Base-by-base conservation (phyloP, 2,888 invertebrate genomes). In the Pyrocoelia pectoralis region DNA sequence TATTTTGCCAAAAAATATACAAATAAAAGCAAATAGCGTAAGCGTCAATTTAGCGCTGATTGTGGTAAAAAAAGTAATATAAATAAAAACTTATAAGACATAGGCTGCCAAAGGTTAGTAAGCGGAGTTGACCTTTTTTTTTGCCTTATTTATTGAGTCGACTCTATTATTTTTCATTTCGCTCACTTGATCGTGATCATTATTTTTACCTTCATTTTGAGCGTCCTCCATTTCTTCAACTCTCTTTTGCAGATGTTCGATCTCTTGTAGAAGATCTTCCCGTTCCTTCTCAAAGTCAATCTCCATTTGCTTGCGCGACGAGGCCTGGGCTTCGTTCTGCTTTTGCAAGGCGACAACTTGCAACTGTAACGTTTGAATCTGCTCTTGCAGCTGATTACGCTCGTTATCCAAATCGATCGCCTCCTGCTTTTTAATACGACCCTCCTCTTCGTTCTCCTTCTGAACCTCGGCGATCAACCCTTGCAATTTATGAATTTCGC, bases 321-420 rank as follows among this genome's bases (percentile, higher is more conserved):
- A 46, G 9, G 46, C 46, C 8, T 18, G 13, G 10, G 17, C 17
- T 17, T 46, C 46, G 6, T 10, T 46, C 15, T 46, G 46, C 8
- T 46, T 46, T 10, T 46, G 46, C 17, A 46, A 46, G 1, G 4
- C 17, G 10, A 46, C 43, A 14, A 61, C 29, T 43, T 61, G 24
- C 1, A 28, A 28, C 9, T 52, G 55, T 13, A 61, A 18, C 12
- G 38, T 61, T n/a, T 56, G 55, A 0, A 55, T 55, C 28, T 55
- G 50, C 14, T 61, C 55, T 18, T 55, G 61, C n/a, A 55, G 54
- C 19, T 61, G 50, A 18, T 50, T 49, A 0, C 51, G 55, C 18
- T 61, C 61, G n/a, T 51, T 56, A 13, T 61, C 61, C 10, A 61
- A 55, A 41, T 38, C 50, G 15, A 40, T 33, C 10, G 50, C 55